Evolutionary conservation across 2,797 vertebrate genomes (phyloP).

Genomic region (Apogon talboti): DNA sequence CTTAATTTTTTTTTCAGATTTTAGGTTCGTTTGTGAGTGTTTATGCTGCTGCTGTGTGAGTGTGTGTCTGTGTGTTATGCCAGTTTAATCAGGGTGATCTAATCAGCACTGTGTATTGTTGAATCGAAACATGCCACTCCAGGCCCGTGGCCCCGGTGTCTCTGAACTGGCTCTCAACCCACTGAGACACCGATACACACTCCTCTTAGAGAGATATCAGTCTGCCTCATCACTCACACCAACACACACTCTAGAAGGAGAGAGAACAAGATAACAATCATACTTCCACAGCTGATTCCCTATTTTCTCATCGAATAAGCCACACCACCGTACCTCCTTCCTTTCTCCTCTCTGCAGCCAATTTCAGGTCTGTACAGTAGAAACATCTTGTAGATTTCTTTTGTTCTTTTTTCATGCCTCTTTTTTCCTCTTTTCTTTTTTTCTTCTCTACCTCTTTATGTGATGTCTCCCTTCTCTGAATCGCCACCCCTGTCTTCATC

Average conservation of each 20-base stretch:
- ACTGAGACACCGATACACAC: conserved; percentile 74
- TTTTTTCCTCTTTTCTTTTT: conserved; percentile 45
- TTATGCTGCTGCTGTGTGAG: conserved; percentile 8
- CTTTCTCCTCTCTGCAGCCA: conserved; percentile 66
- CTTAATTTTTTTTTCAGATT: neutral
- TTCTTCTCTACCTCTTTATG: conserved; percentile 58
- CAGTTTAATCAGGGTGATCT: conserved; percentile 71
- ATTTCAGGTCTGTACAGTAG: conserved; percentile 75
- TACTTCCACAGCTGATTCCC: conserved; percentile 85
- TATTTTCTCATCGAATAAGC: conserved; percentile 76
- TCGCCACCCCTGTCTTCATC: conserved; percentile 82
- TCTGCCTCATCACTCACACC: conserved; percentile 66
- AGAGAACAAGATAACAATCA: conserved; percentile 84
- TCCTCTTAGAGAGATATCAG: conserved; percentile 77
- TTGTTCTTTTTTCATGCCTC: conserved; percentile 74
- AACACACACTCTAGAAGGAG: conserved; percentile 47
- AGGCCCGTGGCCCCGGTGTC: conserved; percentile 68
- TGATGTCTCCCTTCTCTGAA: conserved; percentile 74
- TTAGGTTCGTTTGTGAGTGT: conserved; percentile 12
- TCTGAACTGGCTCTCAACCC: conserved; percentile 78
- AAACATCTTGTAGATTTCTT: conserved; percentile 81
- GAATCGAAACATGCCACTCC: conserved; percentile 77
- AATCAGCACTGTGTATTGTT: conserved; percentile 73
- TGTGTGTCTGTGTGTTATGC: conserved; percentile 32
- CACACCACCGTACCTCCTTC: conserved; percentile 52